Percentiles rank a stretch among this genome's conserved stretches.
These are phyloP conservation scores for Zonitis immaculata DNA, from an alignment of 2,888 invertebrate genomes.

Conservation along the genomic window DNA sequence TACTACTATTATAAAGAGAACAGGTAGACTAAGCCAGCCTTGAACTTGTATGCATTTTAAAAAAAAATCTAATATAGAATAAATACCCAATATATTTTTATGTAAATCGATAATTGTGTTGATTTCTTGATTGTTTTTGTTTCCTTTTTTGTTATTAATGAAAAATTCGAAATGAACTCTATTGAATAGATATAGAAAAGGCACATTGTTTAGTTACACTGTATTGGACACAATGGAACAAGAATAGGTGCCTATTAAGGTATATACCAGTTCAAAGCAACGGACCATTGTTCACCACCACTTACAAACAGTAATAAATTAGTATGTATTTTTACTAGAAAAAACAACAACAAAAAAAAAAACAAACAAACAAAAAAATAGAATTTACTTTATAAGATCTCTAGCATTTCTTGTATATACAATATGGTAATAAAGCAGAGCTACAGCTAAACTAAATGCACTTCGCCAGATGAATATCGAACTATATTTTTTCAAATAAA, in stretches of 20 bases:
- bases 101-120: not conserved
- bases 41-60: slow-evolving; percentile 19
- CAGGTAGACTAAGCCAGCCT: slow-evolving; percentile 18
- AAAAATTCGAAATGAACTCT: slow-evolving; percentile 1
- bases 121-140: not conserved
- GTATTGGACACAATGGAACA: slow-evolving; percentile 36
- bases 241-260: slow-evolving; percentile 36
- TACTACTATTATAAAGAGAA: slow-evolving; percentile 8
- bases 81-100: not conserved
- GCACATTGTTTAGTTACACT: slow-evolving; percentile 37
- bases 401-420: slow-evolving; percentile 28
- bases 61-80: not conserved
- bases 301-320: slow-evolving; percentile 38
- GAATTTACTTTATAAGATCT: slow-evolving; percentile 36
- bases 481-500: slow-evolving; percentile 29
- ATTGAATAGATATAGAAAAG: slow-evolving; percentile 21
- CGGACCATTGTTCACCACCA: slow-evolving; percentile 36
- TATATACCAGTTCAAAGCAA: slow-evolving; percentile 29
- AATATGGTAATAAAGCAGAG: slow-evolving; percentile 39
- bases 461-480: slow-evolving; percentile 34
- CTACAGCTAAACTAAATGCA: slow-evolving; percentile 30
- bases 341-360: no score
- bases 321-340: slow-evolving; percentile 37
- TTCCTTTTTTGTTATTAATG: not conserved
- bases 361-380: slow-evolving; percentile 23